Evolutionary conservation across 2,113 vertebrate species (phyloP).

Genomic region (Cyanoramphus novaezelandiae): DNA sequence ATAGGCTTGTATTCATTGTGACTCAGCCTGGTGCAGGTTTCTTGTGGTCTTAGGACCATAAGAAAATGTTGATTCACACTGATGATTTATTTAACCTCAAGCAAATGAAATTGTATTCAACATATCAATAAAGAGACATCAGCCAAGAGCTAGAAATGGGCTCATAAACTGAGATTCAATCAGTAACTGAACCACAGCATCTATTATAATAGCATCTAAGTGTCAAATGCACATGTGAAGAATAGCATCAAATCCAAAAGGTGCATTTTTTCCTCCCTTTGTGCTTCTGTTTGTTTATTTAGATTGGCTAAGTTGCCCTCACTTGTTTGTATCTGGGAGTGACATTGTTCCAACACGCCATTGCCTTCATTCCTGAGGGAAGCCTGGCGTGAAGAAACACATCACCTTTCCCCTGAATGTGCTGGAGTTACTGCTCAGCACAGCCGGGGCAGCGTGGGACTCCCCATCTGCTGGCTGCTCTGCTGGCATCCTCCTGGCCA

Average conservation of each 20-base stretch:
- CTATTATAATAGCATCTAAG: background rate
- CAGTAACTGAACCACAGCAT: background rate
- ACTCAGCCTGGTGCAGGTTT: background rate
- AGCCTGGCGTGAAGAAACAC: background rate
- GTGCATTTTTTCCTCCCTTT: background rate
- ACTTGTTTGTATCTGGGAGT: conserved; percentile 9
- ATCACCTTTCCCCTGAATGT: conserved; percentile 19
- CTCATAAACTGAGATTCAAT: background rate
- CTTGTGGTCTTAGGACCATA: background rate
- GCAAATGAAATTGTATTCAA: background rate
- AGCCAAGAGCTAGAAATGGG: background rate
- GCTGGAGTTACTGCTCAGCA: background rate
- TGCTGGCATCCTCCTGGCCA: background rate
- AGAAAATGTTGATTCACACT: background rate
- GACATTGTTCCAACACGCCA: background rate
- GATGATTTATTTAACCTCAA: background rate
- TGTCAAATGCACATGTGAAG: background rate
- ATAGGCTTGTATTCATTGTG: background rate
- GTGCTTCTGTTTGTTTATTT: background rate
- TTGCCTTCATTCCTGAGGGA: background rate
- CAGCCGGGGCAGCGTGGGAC: rapidly evolving
- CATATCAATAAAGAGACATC: background rate
- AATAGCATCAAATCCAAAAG: background rate
- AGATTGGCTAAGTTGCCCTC: background rate
- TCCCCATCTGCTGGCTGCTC: background rate